Evolutionary conservation across 1,140 invertebrate species (phyloP).

Genomic region (Drosophila micromelanica): DNA sequence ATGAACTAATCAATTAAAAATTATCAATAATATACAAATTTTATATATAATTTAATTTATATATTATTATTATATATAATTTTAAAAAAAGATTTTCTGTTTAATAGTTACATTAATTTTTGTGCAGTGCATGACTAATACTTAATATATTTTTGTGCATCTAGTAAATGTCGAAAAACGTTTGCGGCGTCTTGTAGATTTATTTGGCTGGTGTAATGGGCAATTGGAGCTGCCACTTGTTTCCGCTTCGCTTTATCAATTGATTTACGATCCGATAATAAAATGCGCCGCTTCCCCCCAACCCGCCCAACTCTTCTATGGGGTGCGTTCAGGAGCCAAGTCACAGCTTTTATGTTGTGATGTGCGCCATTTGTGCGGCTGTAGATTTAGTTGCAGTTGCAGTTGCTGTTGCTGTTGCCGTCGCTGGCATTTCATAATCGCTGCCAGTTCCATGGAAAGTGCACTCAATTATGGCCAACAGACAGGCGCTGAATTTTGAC

Average conservation of each 20-base stretch:
- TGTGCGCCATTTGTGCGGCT: conserved; percentile 65
- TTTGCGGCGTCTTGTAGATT: conserved; percentile 58
- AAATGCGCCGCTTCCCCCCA: conserved; percentile 1
- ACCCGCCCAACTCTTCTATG: no score
- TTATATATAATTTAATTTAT: no score
- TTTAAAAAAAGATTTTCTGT: no score
- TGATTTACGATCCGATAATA: conserved; percentile 79
- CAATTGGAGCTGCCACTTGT: conserved; percentile 80
- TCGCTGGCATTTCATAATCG: conserved; percentile 74
- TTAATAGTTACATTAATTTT: not conserved
- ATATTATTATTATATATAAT: no score
- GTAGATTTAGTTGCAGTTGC: conserved; percentile 19
- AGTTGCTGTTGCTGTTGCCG: conserved; percentile 11
- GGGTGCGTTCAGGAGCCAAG: not conserved
- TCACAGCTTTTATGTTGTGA: conserved; percentile 42
- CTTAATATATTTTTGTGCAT: conserved; percentile 21
- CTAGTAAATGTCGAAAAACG: conserved; percentile 59
- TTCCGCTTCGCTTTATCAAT: conserved; percentile 84
- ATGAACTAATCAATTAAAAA: no score
- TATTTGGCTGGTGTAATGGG: conserved; percentile 61
- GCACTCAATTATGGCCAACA: conserved; percentile 83
- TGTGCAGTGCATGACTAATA: conserved; percentile 16
- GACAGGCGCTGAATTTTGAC: conserved; percentile 64
- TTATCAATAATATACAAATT: no score
- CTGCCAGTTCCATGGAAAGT: conserved; percentile 80